Conservation (phyloP, 2,888 invertebrate genomes). For the Stratiomys singularior region DNA sequence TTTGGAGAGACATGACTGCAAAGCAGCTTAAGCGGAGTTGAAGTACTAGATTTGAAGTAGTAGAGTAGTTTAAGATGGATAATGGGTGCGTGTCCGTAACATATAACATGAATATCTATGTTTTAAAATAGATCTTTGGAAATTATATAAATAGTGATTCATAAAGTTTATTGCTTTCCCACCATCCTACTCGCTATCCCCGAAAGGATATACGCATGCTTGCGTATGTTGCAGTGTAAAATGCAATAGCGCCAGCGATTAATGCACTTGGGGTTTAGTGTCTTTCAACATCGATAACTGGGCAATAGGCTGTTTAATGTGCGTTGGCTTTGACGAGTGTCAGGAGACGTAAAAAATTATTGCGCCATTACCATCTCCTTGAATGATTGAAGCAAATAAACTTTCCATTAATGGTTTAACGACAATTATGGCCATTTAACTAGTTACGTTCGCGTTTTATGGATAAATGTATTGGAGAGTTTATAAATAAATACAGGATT, state of each 20-base stretch:
- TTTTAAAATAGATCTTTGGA: conserved; percentile 29
- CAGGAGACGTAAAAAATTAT: not conserved
- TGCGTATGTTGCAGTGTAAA: too few species aligned
- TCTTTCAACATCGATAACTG: conserved; percentile 20
- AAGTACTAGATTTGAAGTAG: too few species aligned
- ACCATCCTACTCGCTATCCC: too few species aligned
- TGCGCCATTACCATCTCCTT: conserved; percentile 7
- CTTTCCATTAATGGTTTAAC: conserved; percentile 37
- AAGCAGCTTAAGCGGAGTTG: too few species aligned
- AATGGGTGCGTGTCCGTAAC: not conserved
- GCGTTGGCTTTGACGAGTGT: not conserved
- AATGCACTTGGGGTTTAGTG: conserved; percentile 1
- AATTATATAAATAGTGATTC: conserved; percentile 28
- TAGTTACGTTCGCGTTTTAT: not conserved
- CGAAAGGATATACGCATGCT: too few species aligned
- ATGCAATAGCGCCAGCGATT: not conserved
- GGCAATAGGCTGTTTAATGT: not conserved
- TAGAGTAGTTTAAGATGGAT: not conserved
- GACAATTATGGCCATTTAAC: conserved; percentile 18
- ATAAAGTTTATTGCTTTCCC: not conserved
- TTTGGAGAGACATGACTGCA: not conserved
- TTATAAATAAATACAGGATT: conserved; percentile 18
- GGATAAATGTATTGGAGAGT: not conserved
- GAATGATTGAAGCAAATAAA: conserved; percentile 23
- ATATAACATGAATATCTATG: conserved; percentile 10